Evolutionary conservation across 1,140 invertebrate genomes (phyloP).

Genomic region (Aphelinus atriplicis): DNA sequence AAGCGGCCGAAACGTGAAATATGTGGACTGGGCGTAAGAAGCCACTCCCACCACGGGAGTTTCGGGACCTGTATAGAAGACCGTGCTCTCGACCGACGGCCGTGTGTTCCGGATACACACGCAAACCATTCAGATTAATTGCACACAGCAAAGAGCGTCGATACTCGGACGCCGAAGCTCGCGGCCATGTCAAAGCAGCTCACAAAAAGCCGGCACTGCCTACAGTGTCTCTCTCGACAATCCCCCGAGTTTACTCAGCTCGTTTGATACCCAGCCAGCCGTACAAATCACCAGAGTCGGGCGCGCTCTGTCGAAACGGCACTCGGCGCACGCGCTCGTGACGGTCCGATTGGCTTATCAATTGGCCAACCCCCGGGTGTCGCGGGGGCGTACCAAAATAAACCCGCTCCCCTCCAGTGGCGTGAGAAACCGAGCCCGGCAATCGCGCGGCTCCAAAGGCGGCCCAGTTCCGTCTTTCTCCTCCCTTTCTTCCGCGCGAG

Average conservation of each 20-base stretch:
- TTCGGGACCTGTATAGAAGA: too few species aligned
- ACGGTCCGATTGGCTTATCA: constrained; percentile 55
- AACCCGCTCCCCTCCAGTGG: constrained; percentile 39
- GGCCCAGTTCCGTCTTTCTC: constrained; percentile 38
- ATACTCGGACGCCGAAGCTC: background rate
- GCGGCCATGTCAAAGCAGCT: background rate
- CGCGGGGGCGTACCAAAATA: constrained; percentile 54
- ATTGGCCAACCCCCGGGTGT: constrained; percentile 49
- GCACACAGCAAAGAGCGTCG: too few species aligned
- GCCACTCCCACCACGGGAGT: too few species aligned
- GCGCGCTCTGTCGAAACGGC: background rate
- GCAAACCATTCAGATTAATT: too few species aligned
- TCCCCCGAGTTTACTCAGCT: constrained; percentile 6
- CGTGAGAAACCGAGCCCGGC: constrained; percentile 36
- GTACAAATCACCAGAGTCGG: background rate
- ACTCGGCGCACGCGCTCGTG: background rate
- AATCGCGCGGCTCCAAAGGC: constrained; percentile 1
- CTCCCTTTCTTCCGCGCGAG: constrained; percentile 19
- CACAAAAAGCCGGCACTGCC: background rate
- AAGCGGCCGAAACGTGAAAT: too few species aligned
- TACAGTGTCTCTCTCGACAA: background rate
- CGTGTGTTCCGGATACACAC: too few species aligned
- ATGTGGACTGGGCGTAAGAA: too few species aligned
- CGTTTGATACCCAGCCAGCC: too few species aligned
- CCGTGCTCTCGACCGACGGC: too few species aligned